Evolutionary conservation across 2,113 vertebrate species (phyloP), one percentile per base, ranked within the genome.

Genomic region (Tragelaphus scriptus): DNA sequence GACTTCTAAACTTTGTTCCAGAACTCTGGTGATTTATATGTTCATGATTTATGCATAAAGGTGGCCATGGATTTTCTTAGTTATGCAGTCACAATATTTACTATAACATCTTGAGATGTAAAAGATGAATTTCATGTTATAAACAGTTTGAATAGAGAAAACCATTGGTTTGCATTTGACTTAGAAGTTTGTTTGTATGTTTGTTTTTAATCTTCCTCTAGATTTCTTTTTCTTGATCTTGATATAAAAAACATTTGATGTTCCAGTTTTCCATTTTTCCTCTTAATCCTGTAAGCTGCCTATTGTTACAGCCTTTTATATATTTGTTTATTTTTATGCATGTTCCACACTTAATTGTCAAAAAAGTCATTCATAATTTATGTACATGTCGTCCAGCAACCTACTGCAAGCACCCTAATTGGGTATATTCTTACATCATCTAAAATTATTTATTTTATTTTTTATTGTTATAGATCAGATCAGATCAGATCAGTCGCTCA

Each of bases 361-460:
- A 81, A 93, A 93, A 90, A 93, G 51, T 88, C 30, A 40, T 85
- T 79, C 95, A 19, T 82, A 47, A 40, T 88, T 95, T 96, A 85
- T 85, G 40, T 36, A 36, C 2, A 7, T 81, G 28, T 65, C 17
- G 36, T 51, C 19, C 17, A 85, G 0, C 53, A 80, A 3, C 13
- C 10, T 51, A 23, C 30, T 92, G 2, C 4, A 90, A 5, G 16
- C 15, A 94, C 25, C 13, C 16, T 84, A 51, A 10, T 87, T 95
- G 77, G 2, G 49, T 84, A 49, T 59, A 23, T 82, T 23, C n/a
- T 95, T 90, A 65, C 49, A 90, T 81, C 19, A 3, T 93, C 51
- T 96, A 86, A 79, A 86, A 5, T 58, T 89, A 65, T 75, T 90
- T 40, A 30, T 49, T 95, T 95, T 63, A 21, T 23, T 92, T 81